phyloP scores from a whole-genome alignment of 2,888 invertebrate species.

The Hydrotaea cyrtoneurina region DNA sequence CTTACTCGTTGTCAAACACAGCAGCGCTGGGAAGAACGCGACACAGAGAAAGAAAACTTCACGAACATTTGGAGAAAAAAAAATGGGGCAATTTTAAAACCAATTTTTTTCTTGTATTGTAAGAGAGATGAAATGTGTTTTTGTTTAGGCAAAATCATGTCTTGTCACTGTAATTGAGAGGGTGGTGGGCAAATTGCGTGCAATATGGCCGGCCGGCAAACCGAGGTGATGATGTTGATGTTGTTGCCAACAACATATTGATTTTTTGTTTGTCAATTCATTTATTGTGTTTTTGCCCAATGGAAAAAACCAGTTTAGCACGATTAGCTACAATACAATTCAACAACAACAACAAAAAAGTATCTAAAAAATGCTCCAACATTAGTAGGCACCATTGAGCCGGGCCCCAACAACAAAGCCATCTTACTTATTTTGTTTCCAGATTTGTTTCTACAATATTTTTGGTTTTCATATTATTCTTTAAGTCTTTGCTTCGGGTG shows the following conservation, averaged over 20 bases:
- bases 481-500: not conserved
- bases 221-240: too few species aligned
- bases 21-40: not conserved
- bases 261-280: conserved; percentile 48
- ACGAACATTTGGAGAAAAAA: not conserved
- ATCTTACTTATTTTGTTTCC: conserved; percentile 33
- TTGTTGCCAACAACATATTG: not conserved
- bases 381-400: conserved; percentile 27
- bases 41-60: not conserved
- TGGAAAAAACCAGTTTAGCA: conserved; percentile 62
- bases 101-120: too few species aligned
- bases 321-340: not conserved
- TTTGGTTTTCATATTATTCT: conserved; percentile 23
- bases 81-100: too few species aligned
- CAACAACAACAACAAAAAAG: not conserved
- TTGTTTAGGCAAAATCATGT: too few species aligned
- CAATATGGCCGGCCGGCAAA: not conserved
- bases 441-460: conserved; percentile 31
- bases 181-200: conserved; percentile 67
- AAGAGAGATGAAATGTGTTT: too few species aligned
- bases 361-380: conserved; percentile 5
- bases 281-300: too few species aligned
- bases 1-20: not conserved
- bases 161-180: too few species aligned
- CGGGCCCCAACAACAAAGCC: not conserved